A percentile compares a stretch with the other conserved stretches of the same genome.
These are phyloP conservation scores for Amphiprion percula DNA, from an alignment of 2,113 vertebrate genomes.

Conservation along the genomic window DNA sequence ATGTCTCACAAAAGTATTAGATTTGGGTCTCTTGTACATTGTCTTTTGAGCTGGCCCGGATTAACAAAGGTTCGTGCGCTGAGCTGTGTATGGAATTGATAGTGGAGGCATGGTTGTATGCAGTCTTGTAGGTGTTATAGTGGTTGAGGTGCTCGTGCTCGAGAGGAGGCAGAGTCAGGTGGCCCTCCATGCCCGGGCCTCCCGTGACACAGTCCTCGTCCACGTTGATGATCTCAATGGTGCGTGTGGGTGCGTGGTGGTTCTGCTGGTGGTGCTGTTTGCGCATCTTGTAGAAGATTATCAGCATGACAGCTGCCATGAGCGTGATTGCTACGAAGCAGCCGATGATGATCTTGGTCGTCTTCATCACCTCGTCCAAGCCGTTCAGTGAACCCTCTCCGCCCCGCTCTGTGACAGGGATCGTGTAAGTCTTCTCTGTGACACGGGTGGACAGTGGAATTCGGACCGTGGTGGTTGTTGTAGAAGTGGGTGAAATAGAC, in stretches of 20 bases:
- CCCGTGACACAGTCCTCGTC: conserved; percentile 97
- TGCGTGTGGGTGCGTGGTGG: conserved; percentile 95
- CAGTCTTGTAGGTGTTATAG: conserved; percentile 97
- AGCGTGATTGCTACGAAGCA: conserved; percentile 99
- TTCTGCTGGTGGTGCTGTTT: conserved; percentile 99
- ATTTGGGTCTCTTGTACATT: conserved; percentile 99
- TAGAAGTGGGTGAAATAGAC: conserved; percentile 88
- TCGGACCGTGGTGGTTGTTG: conserved; percentile 90
- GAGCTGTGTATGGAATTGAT: conserved; percentile 99
- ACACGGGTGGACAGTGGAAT: conserved; percentile 91
- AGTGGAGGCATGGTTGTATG: conserved; percentile 98
- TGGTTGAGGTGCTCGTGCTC: conserved; percentile 99
- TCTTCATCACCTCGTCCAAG: conserved; percentile 99
- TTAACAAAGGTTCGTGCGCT: conserved; percentile 99
- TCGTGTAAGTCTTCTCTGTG: conserved; percentile 94
- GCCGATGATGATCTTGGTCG: conserved; percentile 99
- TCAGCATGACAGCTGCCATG: conserved; percentile 99
- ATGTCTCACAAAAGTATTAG: conserved; percentile 82
- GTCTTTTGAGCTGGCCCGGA: conserved; percentile 99
- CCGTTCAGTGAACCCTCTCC: conserved; percentile 91
- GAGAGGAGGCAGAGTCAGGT: conserved; percentile 95
- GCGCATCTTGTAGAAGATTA: conserved; percentile 99
- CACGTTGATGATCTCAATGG: conserved; percentile 98
- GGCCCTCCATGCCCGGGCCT: conserved; percentile 94
- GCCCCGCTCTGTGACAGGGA: conserved; percentile 91